Conservation (phyloP, 2,113 vertebrate genomes). For the Myiopsitta monachus region DNA sequence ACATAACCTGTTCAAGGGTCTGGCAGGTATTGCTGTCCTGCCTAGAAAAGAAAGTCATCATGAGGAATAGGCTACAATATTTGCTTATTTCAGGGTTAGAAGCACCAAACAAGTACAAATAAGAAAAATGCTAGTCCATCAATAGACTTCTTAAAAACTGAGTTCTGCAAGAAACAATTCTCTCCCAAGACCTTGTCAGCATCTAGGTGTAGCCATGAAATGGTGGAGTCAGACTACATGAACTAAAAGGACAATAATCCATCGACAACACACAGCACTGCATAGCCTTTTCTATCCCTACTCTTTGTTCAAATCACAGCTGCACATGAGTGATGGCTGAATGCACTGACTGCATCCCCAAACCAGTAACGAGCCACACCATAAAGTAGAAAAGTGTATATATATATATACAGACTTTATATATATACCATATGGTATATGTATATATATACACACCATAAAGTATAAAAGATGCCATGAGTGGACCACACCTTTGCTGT, state of each 20-base stretch:
- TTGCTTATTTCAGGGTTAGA: not conserved
- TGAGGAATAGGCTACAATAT: not conserved
- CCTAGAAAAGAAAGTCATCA: not conserved
- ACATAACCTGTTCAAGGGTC: not conserved
- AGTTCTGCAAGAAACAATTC: not conserved
- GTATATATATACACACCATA: fast-evolving
- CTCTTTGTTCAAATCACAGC: not conserved
- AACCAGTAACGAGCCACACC: not conserved
- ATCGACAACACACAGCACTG: fast-evolving
- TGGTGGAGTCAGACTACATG: fast-evolving
- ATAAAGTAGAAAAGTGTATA: not conserved
- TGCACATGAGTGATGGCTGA: not conserved
- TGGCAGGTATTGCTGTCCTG: not conserved
- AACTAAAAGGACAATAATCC: not conserved
- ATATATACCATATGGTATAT: not conserved
- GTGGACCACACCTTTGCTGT: not conserved
- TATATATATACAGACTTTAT: not conserved
- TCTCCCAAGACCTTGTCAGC: not conserved
- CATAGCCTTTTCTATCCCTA: not conserved
- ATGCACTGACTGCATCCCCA: not conserved
- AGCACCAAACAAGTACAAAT: not conserved
- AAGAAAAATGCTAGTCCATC: not conserved
- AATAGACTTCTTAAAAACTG: not conserved
- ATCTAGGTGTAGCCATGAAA: not conserved
- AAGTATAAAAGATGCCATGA: not conserved